Base-by-base conservation (phyloP, 2,888 invertebrate species). In the Cantharis rufa region DNA sequence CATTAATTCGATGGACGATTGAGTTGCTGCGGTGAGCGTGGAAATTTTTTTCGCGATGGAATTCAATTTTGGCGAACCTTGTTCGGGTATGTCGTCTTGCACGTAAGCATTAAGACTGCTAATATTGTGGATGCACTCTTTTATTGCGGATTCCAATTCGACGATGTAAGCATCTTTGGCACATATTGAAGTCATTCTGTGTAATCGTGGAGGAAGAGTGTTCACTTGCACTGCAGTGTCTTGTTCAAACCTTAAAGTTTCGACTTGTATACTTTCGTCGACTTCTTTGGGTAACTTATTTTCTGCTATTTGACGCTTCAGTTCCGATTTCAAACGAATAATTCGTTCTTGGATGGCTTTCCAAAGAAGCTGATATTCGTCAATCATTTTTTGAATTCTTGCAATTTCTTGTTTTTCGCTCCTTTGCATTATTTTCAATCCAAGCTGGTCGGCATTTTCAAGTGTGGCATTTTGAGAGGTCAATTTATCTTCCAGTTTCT, bases 161-260 rank as follows among this genome's bases (percentile, higher is more conserved):
- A 92, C 92, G 73, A 93, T 88, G 85, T 96, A 96, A 0, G 95
- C 96, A 84, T 96, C 96, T 86, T 94, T 94, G 4, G 95, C 93
- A 63, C 95, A 95, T 78, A 93, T 92, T 13, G 93, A 92, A 0
- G 93, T 93, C 89, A 93, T 92, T 16, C 90, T 88, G 68, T 90
- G 89, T 68, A 92, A 84, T 75, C 86, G 85, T 64, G 89, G 89
- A 0, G 91, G 91, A 62, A 96, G 87, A 0, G 96, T 96, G 84
- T 96, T 93, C 1, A 96, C 96, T 89, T 96, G 96, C 5, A 95
- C 93, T 0, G 93, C 92, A 0, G 92, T 92, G 83, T 96, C 95
- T 15, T 92, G 92, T 84, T 95, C 95, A 87, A 94, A 93, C 86
- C 90, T 92, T 9, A 94, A 88, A 0, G 95, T 94, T 79, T 95